Evolutionary conservation across 1,140 invertebrate genomes (phyloP).

Genomic region (Oryzaephilus surinamensis): DNA sequence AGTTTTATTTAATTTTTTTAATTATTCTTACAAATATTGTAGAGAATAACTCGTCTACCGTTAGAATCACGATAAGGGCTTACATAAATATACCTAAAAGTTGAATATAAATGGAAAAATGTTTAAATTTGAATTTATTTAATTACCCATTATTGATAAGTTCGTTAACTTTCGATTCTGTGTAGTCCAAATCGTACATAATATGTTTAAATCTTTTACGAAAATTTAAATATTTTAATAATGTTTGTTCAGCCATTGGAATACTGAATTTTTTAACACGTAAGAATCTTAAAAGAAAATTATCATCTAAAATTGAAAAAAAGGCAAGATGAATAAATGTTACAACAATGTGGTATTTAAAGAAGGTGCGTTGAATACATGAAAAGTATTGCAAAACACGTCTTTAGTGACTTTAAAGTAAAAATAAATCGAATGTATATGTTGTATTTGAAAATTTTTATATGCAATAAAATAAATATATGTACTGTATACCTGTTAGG

Average conservation of each 20-base stretch:
- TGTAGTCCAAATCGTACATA: slow-evolving; percentile 53
- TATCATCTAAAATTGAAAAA: slow-evolving; percentile 45
- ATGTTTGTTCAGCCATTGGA: slow-evolving; percentile 62
- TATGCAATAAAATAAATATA: not conserved
- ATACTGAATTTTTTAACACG: slow-evolving; percentile 69
- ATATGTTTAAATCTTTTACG: slow-evolving; percentile 51
- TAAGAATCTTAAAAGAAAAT: slow-evolving; percentile 65
- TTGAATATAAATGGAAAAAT: slow-evolving; percentile 4
- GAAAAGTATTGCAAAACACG: not conserved
- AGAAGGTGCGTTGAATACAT: not conserved
- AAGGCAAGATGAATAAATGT: no score
- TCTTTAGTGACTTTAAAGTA: not conserved
- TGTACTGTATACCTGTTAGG: slow-evolving; percentile 46
- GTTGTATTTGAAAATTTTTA: not conserved
- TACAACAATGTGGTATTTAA: not conserved
- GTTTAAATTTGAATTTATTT: not conserved
- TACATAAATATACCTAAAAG: slow-evolving; percentile 54
- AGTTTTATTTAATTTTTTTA: slow-evolving; percentile 10
- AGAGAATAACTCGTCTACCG: slow-evolving; percentile 59
- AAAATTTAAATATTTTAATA: slow-evolving; percentile 70
- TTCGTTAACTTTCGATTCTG: slow-evolving; percentile 48
- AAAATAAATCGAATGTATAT: not conserved
- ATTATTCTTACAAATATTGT: slow-evolving; percentile 52
- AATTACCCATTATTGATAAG: slow-evolving; percentile 52
- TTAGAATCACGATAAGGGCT: slow-evolving; percentile 57